Conservation (phyloP, 2,113 vertebrate species). For the Sus scrofa region DNA sequence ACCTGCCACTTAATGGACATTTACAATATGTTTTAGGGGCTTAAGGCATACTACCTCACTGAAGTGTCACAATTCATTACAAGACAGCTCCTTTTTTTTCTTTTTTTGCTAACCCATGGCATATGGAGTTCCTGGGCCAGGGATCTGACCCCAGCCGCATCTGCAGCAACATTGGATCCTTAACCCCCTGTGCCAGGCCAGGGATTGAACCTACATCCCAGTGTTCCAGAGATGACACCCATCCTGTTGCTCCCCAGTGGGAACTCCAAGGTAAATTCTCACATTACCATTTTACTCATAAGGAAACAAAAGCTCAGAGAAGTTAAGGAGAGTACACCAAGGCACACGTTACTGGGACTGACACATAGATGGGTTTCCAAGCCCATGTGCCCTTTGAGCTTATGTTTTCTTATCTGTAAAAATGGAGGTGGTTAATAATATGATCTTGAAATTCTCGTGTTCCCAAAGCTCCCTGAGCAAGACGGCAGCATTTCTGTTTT, state of each 20-base stretch:
- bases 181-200: too few species aligned
- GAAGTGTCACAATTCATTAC: background rate
- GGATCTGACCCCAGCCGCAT: too few species aligned
- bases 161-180: too few species aligned
- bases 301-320: conserved; percentile 27
- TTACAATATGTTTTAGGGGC: conserved; percentile 24
- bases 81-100: background rate
- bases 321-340: background rate
- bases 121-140: too few species aligned
- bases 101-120: too few species aligned
- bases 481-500: background rate
- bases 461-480: background rate
- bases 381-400: background rate
- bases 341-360: background rate
- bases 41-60: background rate
- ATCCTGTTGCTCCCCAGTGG: too few species aligned
- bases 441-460: background rate
- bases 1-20: background rate
- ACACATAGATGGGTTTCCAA: background rate
- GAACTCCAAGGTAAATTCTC: background rate
- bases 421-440: background rate
- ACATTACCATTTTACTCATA: background rate
- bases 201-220: too few species aligned
- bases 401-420: background rate
- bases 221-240: too few species aligned